Base-by-base conservation (phyloP, 2,888 invertebrate species). In the Smittia sp. region DNA sequence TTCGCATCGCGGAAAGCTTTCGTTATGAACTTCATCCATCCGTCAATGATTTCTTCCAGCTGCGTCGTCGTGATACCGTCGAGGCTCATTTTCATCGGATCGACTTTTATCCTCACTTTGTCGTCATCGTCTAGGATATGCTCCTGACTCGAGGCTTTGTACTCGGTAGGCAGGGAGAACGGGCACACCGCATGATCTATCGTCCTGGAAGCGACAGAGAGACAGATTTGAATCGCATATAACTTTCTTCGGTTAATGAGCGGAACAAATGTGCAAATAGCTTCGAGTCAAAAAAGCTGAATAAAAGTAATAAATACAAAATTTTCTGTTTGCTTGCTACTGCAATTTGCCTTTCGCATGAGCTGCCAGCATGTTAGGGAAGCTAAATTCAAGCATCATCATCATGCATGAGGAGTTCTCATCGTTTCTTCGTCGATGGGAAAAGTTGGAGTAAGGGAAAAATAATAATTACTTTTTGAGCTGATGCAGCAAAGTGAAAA, bases 1-100 rank as follows among this genome's bases (percentile, higher is more conserved):
- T 76, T 78, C 1, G 79, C 76, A 0, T 77, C 74, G 69, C 80
- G 81, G 27, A 81, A 76, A 0, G 83, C 80, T 74, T 81, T 83
- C 4, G 81, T 78, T 20, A 87, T 81, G 76, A 85, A 83, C 67
- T 81, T 80, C 27, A 84, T 84, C 86, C 87, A 87, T 6, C 82
- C 81, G 58, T 80, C 79, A 0, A 85, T 81, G 1, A 83, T 79
- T 74, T 84, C 80, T 78, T 87, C 88, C 75, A 89, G 78, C 77
- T 83, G 80, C 4, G 79, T 78, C 76, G 85, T 78, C n/a, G 84
- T 77, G 46, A 80, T 81, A 1, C 78, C 78, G 2, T 79, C 75
- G 0, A 78, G 74, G 4, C 80, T 78, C 4, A 79, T 73, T 73
- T 78, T 79, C 67, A 79, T 80, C 0, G 79, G 77, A 77, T 83